Conservation (phyloP, 2,888 invertebrate genomes). For the Andrena haemorrhoa region DNA sequence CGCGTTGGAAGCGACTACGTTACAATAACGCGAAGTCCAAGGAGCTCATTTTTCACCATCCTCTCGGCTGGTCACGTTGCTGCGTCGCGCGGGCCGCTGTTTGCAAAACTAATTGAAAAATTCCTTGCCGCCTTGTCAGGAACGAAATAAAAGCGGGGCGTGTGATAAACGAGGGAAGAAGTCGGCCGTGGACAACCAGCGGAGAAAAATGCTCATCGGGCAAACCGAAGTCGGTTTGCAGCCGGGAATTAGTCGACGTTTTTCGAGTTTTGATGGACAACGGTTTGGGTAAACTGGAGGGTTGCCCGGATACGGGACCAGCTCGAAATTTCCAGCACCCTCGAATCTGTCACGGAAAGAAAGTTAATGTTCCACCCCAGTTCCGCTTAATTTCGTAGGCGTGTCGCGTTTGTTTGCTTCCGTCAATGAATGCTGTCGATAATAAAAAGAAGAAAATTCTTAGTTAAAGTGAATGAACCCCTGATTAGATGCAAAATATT, state of each 20-base stretch:
- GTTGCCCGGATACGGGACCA: conserved; percentile 5
- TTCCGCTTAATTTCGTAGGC: conserved; percentile 50
- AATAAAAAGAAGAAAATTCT: too few relatives aligned
- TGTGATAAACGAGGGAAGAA: conserved; percentile 70
- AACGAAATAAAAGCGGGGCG: conserved; percentile 63
- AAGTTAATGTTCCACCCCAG: conserved; percentile 53
- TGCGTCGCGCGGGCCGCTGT: conserved; percentile 25
- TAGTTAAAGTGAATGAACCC: too few relatives aligned
- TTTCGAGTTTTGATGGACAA: conserved; percentile 68
- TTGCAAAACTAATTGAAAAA: conserved; percentile 72
- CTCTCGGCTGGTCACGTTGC: conserved; percentile 49
- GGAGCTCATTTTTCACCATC: conserved; percentile 60
- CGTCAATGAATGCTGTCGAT: conserved; percentile 11
- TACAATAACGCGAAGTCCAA: conserved; percentile 39
- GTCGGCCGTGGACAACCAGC: conserved; percentile 39
- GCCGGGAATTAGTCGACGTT: conserved; percentile 67
- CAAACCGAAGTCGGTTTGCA: conserved; percentile 57
- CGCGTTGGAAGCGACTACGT: not conserved
- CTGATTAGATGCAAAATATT: too few relatives aligned
- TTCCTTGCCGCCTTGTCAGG: conserved; percentile 64
- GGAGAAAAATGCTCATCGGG: conserved; percentile 65
- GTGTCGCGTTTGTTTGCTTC: conserved; percentile 31
- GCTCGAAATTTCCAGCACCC: conserved; percentile 56
- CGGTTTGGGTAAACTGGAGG: conserved; percentile 27
- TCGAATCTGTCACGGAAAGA: conserved; percentile 54